phyloP scores from a whole-genome alignment of 2,888 invertebrate species.

The Nephrotoma flavescens region DNA sequence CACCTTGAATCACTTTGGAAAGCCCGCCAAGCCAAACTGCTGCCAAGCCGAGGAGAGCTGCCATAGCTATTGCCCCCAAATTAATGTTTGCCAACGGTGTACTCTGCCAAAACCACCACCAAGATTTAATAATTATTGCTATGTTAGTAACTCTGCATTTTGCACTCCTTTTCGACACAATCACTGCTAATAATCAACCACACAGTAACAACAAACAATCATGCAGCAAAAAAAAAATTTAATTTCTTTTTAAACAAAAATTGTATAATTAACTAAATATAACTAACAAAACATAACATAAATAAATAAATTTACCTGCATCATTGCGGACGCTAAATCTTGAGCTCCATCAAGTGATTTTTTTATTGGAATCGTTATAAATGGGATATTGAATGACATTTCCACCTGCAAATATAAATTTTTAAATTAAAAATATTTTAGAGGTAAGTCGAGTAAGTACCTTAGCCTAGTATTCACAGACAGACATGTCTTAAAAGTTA shows the following conservation, averaged over 20 bases:
- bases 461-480: not conserved
- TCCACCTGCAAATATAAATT: not conserved
- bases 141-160: not conserved
- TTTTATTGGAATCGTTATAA: conserved; percentile 8
- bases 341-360: not conserved
- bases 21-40: conserved; percentile 28
- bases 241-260: not conserved
- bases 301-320: not conserved
- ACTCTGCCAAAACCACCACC: conserved; percentile 12
- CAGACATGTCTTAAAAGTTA: not conserved
- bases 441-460: not conserved
- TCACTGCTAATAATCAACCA: not conserved
- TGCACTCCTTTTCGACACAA: not conserved
- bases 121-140: conserved; percentile 12
- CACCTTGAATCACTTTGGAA: not conserved
- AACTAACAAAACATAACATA: not conserved
- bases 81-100: conserved; percentile 38
- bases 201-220: not conserved
- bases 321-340: not conserved
- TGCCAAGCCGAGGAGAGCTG: conserved; percentile 37
- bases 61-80: conserved; percentile 37
- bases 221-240: not conserved
- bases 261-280: not conserved
- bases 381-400: conserved; percentile 9
- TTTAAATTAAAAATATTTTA: not conserved